Evolutionary conservation across 2,888 invertebrate species (phyloP).

Genomic region (Ceriagrion tenellum): DNA sequence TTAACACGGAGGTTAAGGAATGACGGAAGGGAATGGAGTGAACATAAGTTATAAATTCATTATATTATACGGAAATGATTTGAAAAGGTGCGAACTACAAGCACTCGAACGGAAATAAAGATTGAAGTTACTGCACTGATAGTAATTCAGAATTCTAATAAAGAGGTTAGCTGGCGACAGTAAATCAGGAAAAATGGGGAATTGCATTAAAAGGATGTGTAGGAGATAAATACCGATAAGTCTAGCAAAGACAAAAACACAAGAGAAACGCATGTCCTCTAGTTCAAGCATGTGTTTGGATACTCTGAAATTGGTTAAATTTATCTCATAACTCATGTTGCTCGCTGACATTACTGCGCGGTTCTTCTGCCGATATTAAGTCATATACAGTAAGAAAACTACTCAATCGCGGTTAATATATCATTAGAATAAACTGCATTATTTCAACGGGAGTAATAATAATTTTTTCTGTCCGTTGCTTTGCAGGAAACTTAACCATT

Average conservation of each 20-base stretch:
- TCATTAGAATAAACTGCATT: no score
- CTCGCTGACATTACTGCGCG: no score
- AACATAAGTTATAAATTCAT: slow-evolving; percentile 12
- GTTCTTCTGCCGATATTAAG: no score
- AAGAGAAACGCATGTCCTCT: no score
- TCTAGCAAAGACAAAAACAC: no score
- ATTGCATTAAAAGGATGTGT: background rate
- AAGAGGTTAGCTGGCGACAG: background rate
- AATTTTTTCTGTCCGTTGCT: slow-evolving; percentile 73
- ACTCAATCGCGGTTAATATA: no score
- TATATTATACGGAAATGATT: background rate
- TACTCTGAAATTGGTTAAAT: no score
- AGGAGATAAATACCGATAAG: background rate
- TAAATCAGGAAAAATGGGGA: background rate
- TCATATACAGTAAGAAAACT: no score
- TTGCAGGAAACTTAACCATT: slow-evolving; percentile 85
- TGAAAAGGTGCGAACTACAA: slow-evolving; percentile 2
- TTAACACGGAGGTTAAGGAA: background rate
- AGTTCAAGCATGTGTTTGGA: no score
- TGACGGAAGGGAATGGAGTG: background rate
- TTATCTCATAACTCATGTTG: no score
- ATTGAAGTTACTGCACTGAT: background rate
- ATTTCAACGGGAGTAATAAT: background rate
- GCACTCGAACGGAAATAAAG: background rate
- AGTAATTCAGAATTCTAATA: background rate